A percentile compares a stretch with the other conserved stretches of the same genome.
These are phyloP conservation scores for Pardosa pseudoannulata DNA, from an alignment of 2,888 invertebrate genomes.

Conservation along the genomic window DNA sequence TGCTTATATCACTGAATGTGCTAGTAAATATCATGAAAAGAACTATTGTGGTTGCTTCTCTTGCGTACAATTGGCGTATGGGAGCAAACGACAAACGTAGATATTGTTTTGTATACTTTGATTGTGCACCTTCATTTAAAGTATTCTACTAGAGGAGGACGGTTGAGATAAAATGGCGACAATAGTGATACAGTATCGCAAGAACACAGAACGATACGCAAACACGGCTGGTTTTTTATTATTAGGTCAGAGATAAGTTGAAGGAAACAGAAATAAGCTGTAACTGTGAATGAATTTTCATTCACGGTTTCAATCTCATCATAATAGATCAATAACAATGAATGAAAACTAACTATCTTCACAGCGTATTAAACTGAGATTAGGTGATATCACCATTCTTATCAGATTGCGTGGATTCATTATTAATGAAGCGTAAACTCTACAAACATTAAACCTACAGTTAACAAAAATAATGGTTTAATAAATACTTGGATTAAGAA, in stretches of 20 bases:
- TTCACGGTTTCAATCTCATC: background rate
- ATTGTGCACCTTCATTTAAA: slow-evolving; percentile 26
- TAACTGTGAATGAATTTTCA: background rate
- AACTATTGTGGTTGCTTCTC: background rate
- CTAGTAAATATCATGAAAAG: background rate
- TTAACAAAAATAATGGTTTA: no score
- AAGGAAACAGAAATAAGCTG: background rate
- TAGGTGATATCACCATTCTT: no score
- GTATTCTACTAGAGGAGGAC: slow-evolving; percentile 28
- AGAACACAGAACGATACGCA: slow-evolving; percentile 1
- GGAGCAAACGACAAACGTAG: background rate
- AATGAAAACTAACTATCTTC: no score
- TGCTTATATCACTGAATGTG: slow-evolving; percentile 1
- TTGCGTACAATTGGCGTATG: background rate
- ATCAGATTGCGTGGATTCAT: no score
- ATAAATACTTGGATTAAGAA: no score
- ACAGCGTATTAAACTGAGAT: no score
- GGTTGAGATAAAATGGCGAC: slow-evolving; percentile 55
- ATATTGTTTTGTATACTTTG: background rate
- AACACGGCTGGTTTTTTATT: slow-evolving; percentile 15
- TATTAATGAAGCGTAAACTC: no score
- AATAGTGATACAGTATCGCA: slow-evolving; percentile 39
- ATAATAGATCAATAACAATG: no score
- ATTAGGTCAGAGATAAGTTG: slow-evolving; percentile 1
- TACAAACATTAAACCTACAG: no score